Conservation (phyloP, 2,888 invertebrate genomes). For the Deroplatys truncata region DNA sequence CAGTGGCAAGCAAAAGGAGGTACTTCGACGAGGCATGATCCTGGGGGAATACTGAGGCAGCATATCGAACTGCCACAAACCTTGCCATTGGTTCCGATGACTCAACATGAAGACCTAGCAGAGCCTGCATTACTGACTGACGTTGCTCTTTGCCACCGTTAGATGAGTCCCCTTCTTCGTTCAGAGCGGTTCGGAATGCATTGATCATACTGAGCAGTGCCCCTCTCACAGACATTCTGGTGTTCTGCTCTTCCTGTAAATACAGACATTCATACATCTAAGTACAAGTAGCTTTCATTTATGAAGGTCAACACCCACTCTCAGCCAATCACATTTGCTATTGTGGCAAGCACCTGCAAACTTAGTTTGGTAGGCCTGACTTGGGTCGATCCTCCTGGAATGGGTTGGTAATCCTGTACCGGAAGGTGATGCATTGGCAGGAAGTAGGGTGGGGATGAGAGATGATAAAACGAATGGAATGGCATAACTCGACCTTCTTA, state of each 20-base stretch:
- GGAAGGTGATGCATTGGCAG: too few relatives aligned
- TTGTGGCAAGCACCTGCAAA: too few relatives aligned
- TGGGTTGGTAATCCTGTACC: too few relatives aligned
- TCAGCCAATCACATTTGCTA: too few relatives aligned
- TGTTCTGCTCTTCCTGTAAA: constrained; percentile 43
- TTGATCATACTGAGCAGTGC: constrained; percentile 64
- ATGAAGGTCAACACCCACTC: too few relatives aligned
- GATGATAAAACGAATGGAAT: too few relatives aligned
- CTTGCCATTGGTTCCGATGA: constrained; percentile 74
- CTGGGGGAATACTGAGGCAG: constrained; percentile 75
- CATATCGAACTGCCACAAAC: constrained; percentile 77
- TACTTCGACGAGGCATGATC: constrained; percentile 80
- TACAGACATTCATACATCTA: neutral
- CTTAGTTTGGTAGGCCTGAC: too few relatives aligned
- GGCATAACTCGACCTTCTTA: too few relatives aligned
- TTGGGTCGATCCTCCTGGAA: too few relatives aligned
- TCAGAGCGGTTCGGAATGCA: constrained; percentile 48
- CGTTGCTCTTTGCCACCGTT: neutral
- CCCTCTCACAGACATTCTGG: constrained; percentile 63
- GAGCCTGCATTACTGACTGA: constrained; percentile 52
- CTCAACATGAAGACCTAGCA: constrained; percentile 70
- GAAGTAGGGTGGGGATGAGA: too few relatives aligned
- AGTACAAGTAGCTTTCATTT: neutral
- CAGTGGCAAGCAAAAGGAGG: constrained; percentile 74
- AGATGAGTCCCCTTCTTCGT: neutral